phyloP scores from a whole-genome alignment of 2,888 invertebrate genomes.

The Tanypteryx hageni region DNA sequence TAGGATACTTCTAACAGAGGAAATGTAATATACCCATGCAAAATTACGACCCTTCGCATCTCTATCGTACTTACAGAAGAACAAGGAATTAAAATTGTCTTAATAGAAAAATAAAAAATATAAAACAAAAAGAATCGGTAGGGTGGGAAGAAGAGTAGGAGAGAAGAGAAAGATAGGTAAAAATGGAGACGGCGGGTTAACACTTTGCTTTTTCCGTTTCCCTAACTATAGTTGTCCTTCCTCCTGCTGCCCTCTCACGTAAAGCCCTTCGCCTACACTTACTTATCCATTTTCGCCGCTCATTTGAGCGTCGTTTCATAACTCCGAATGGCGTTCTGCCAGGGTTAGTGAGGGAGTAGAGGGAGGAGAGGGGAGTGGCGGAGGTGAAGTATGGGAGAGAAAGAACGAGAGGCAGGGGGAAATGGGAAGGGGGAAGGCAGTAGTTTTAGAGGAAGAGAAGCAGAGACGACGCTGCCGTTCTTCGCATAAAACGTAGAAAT shows the following conservation, averaged over 20 bases:
- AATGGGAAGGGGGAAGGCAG: background rate
- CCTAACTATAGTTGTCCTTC: background rate
- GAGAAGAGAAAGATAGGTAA: background rate
- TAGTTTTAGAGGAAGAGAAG: background rate
- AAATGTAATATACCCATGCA: no score
- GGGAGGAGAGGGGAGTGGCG: background rate
- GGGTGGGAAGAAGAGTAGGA: background rate
- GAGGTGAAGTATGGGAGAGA: background rate
- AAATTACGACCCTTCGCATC: no score
- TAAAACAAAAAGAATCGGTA: no score
- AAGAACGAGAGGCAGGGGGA: background rate
- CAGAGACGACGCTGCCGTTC: background rate
- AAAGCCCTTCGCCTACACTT: background rate
- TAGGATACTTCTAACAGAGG: no score
- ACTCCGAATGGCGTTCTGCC: background rate
- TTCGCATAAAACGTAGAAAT: background rate
- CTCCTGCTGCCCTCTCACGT: no score
- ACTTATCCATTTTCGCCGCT: constrained; percentile 1
- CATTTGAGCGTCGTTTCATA: background rate
- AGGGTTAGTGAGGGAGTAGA: background rate
- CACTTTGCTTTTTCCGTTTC: background rate
- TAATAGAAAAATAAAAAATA: no score
- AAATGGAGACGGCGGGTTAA: background rate
- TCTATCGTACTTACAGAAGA: no score
- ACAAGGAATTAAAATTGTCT: no score